phyloP scores from a whole-genome alignment of 2,888 invertebrate genomes.

The Scaptomyza caliginosa region DNA sequence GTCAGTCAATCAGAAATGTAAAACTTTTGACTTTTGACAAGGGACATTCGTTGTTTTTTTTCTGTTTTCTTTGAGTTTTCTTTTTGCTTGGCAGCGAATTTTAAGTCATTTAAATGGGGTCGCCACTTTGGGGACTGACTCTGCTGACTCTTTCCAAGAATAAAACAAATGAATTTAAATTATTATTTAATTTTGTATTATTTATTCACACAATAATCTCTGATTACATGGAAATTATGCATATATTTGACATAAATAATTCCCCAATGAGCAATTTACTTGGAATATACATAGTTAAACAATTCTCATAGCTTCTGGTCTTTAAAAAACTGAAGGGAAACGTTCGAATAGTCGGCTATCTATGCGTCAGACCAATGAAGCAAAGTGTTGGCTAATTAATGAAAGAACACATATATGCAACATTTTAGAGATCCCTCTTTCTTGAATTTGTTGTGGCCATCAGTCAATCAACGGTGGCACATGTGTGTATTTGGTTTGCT shows the following conservation, averaged over 20 bases:
- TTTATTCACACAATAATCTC: slow-evolving; percentile 19
- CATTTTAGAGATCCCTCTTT: slow-evolving; percentile 5
- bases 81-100: slow-evolving; percentile 20
- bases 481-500: slow-evolving; percentile 21
- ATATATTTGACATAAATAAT: no score
- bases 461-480: slow-evolving; percentile 53
- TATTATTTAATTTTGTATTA: slow-evolving; percentile 5
- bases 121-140: slow-evolving; percentile 5
- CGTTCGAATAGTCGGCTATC: no score
- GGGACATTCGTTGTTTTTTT: slow-evolving; percentile 18
- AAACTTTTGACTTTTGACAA: slow-evolving; percentile 58
- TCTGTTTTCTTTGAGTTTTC: not conserved
- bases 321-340: no score
- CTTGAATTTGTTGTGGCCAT: slow-evolving; percentile 2
- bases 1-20: slow-evolving; percentile 39
- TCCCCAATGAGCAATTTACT: no score
- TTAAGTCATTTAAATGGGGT: not conserved
- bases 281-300: no score
- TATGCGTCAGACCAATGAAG: not conserved
- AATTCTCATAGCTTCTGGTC: no score
- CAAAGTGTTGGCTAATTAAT: slow-evolving; percentile 25
- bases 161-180: slow-evolving; percentile 8
- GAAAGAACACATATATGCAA: slow-evolving; percentile 10
- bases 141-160: not conserved
- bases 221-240: not conserved